These are phyloP conservation scores for Psophia crepitans DNA, from an alignment of 2,113 vertebrate species.

Conservation along the genomic window DNA sequence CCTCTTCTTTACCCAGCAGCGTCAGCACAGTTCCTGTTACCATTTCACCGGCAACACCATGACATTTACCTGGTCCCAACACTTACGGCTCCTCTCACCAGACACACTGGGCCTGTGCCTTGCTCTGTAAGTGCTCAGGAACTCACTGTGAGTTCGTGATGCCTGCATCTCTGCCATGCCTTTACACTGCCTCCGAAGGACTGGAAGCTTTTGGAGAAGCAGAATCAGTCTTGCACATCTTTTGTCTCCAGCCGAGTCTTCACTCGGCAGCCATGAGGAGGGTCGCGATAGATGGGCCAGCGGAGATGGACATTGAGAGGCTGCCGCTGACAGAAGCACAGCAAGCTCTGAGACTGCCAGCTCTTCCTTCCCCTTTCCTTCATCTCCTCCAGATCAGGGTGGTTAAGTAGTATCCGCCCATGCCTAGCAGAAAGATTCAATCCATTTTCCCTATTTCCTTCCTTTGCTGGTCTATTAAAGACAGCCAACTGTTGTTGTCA, in stretches of 20 bases:
- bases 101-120: accelerated
- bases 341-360: neutral
- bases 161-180: neutral
- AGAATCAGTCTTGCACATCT: neutral
- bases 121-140: neutral
- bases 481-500: neutral
- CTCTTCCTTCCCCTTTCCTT: neutral
- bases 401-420: neutral
- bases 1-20: neutral
- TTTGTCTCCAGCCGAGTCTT: neutral
- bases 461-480: neutral
- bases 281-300: accelerated
- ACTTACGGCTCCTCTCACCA: neutral
- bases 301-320: neutral
- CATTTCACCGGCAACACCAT: accelerated
- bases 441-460: neutral
- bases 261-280: neutral
- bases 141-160: accelerated
- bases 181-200: neutral
- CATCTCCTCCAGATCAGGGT: neutral
- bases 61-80: accelerated
- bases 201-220: neutral
- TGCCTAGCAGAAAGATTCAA: neutral
- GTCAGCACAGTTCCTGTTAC: neutral
- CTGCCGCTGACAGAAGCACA: constrained; percentile 6